Evolutionary conservation across 2,888 invertebrate genomes (phyloP).

Genomic region (Thera obeliscata): DNA sequence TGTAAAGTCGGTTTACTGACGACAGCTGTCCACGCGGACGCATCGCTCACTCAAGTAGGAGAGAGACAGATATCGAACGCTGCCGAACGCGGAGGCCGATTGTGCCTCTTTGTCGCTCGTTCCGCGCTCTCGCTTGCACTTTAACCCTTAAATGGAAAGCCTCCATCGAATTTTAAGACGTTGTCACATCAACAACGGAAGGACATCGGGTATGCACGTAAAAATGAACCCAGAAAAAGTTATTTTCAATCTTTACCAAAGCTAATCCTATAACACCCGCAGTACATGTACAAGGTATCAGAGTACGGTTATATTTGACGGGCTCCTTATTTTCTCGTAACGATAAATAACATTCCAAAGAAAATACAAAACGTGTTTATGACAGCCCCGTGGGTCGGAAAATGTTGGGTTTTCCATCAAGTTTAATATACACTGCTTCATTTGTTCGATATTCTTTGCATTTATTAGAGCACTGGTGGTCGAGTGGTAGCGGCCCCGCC

Average conservation of each 20-base stretch:
- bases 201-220: no score
- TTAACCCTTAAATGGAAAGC: no score
- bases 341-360: constrained; percentile 30
- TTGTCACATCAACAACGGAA: no score
- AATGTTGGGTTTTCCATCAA: background rate
- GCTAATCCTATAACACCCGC: background rate
- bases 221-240: background rate
- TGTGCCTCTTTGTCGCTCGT: no score
- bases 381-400: constrained; percentile 48
- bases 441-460: background rate
- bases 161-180: no score
- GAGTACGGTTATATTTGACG: constrained; percentile 14
- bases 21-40: no score
- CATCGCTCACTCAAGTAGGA: no score
- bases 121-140: no score
- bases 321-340: constrained; percentile 18
- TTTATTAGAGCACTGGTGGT: background rate
- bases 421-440: background rate
- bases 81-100: no score
- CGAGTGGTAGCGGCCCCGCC: no score
- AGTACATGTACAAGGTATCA: constrained; percentile 10
- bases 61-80: no score
- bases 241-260: background rate
- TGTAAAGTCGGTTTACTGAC: no score
- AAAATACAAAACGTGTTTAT: constrained; percentile 26